phyloP scores from a whole-genome alignment of 2,888 invertebrate genomes.

The Stictocephala bisonia region DNA sequence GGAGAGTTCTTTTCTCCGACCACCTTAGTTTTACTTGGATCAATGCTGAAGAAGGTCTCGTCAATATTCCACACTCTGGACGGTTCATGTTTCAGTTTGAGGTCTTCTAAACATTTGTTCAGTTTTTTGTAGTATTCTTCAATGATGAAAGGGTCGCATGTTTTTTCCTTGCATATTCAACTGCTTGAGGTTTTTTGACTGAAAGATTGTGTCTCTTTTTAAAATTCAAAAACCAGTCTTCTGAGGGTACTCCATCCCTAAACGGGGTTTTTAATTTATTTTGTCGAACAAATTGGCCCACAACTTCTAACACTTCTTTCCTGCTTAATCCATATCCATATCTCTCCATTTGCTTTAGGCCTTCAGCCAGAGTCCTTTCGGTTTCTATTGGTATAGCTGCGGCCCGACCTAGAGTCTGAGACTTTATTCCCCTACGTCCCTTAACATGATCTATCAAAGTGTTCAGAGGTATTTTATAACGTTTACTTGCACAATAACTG shows the following conservation, averaged over 20 bases:
- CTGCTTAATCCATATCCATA: conserved; percentile 61
- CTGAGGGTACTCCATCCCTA: conserved; percentile 59
- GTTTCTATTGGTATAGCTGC: conserved; percentile 56
- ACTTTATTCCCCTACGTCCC: conserved; percentile 52
- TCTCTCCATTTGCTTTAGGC: conserved; percentile 60
- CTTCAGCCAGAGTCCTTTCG: conserved; percentile 57
- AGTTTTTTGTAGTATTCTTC: conserved; percentile 57
- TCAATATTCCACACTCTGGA: conserved; percentile 58
- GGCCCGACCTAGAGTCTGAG: conserved; percentile 55
- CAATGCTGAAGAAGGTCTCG: conserved; percentile 56
- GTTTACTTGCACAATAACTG: conserved; percentile 48
- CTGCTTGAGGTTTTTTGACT: conserved; percentile 62
- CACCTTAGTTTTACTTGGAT: conserved; percentile 54
- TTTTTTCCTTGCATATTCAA: conserved; percentile 61
- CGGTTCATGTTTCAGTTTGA: conserved; percentile 57
- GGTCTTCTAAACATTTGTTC: conserved; percentile 50
- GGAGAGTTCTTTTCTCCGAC: conserved; percentile 47
- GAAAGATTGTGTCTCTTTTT: conserved; percentile 60
- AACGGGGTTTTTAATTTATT: conserved; percentile 60
- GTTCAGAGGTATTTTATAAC: conserved; percentile 52
- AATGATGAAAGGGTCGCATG: conserved; percentile 57
- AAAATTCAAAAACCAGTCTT: conserved; percentile 61
- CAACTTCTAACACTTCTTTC: conserved; percentile 60
- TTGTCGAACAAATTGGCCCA: conserved; percentile 57
- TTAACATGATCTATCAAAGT: conserved; percentile 54